A percentile compares a stretch with the other conserved stretches of the same genome.
These are phyloP conservation scores for Mycetomoellerius zeteki DNA, from an alignment of 1,140 invertebrate genomes.

Conservation along the genomic window DNA sequence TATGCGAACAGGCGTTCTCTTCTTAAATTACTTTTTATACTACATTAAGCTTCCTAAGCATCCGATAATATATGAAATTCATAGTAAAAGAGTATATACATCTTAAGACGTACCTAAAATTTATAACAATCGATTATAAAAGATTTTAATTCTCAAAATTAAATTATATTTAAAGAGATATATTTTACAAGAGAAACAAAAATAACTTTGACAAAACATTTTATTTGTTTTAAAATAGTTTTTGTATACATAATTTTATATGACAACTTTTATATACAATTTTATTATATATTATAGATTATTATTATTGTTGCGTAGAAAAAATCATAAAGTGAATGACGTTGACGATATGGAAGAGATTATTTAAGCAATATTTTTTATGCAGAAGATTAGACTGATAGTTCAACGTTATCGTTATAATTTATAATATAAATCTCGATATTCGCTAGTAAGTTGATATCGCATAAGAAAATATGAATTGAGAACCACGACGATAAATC, in stretches of 20 bases:
- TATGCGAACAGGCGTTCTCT: conserved; percentile 1
- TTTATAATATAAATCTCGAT: conserved; percentile 3
- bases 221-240: not conserved
- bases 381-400: not conserved
- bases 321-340: not conserved
- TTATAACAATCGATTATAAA: not conserved
- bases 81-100: not conserved
- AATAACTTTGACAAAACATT: not conserved
- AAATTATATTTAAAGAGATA: not conserved
- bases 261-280: not conserved
- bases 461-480: conserved; percentile 58
- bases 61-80: conserved; percentile 16
- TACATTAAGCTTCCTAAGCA: conserved; percentile 1
- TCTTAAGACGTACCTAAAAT: conserved; percentile 4
- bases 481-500: conserved; percentile 17
- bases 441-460: conserved; percentile 30
- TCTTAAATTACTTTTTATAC: conserved; percentile 43
- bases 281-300: not conserved
- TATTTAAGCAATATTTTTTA: not conserved
- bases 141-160: not conserved
- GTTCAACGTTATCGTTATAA: not conserved
- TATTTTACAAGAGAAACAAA: not conserved
- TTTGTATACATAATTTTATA: not conserved
- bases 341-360: not conserved
- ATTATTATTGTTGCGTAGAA: not conserved